phyloP scores from a whole-genome alignment of 1,140 invertebrate genomes.

The Formica selysi region DNA sequence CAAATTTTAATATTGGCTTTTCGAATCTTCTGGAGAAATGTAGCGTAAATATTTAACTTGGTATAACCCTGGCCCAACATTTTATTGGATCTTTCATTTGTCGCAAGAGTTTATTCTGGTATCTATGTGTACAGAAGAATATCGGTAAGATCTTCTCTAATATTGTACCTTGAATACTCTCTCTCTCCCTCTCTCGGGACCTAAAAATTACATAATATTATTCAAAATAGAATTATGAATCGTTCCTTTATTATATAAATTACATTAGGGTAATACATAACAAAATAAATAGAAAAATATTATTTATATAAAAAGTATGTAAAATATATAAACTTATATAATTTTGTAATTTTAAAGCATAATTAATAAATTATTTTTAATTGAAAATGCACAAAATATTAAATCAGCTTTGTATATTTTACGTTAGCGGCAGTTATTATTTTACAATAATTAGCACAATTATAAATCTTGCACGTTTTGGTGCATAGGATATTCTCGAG shows the following conservation, averaged over 20 bases:
- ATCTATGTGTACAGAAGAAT: slow-evolving; percentile 2
- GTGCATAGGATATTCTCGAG: slow-evolving; percentile 36
- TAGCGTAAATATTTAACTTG: slow-evolving; percentile 46
- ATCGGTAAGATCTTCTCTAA: background rate
- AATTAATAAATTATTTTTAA: slow-evolving; percentile 3
- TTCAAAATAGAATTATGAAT: background rate
- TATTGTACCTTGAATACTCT: background rate
- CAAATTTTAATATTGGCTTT: slow-evolving; percentile 49
- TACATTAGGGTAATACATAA: background rate
- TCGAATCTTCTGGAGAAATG: slow-evolving; percentile 11
- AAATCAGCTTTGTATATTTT: background rate
- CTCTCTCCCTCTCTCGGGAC: background rate
- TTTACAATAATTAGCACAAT: slow-evolving; percentile 59
- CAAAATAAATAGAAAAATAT: background rate
- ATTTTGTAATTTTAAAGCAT: background rate
- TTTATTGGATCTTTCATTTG: slow-evolving; percentile 45
- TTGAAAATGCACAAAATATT: background rate
- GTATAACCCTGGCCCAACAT: slow-evolving; percentile 13
- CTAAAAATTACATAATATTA: background rate
- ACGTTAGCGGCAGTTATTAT: slow-evolving; percentile 33
- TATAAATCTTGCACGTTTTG: slow-evolving; percentile 47
- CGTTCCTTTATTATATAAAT: background rate
- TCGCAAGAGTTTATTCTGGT: slow-evolving; percentile 17
- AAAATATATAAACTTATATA: background rate
- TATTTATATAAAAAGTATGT: background rate